These are phyloP conservation scores for Listrodromus nycthemerus DNA, from an alignment of 2,888 invertebrate genomes.

Conservation along the genomic window DNA sequence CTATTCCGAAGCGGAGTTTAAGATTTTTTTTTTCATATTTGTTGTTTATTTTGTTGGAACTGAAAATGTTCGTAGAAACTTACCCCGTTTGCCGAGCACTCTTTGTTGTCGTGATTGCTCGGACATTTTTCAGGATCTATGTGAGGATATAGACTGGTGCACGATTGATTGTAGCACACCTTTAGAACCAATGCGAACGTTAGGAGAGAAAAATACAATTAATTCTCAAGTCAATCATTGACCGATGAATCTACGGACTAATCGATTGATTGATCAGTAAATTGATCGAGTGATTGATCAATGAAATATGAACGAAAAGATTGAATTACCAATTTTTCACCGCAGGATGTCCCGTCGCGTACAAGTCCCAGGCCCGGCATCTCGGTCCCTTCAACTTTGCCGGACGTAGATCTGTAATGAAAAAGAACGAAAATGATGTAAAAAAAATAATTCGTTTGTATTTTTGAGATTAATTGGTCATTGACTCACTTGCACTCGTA, in stretches of 20 bases:
- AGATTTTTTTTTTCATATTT: not conserved
- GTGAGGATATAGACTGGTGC: slow-evolving; percentile 93
- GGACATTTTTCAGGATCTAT: slow-evolving; percentile 96
- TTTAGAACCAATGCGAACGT: slow-evolving; percentile 71
- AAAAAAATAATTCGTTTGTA: not conserved
- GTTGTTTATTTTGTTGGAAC: too few species aligned
- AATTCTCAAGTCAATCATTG: not conserved
- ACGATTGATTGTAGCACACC: slow-evolving; percentile 97
- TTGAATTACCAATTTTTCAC: slow-evolving; percentile 90
- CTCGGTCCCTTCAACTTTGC: slow-evolving; percentile 88
- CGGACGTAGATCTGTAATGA: slow-evolving; percentile 89
- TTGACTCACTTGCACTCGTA: slow-evolving; percentile 97
- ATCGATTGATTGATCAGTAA: too few species aligned
- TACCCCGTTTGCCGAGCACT: slow-evolving; percentile 98
- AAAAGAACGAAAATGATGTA: not conserved
- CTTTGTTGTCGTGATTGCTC: slow-evolving; percentile 93
- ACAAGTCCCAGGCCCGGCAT: slow-evolving; percentile 94
- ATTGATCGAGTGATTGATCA: not conserved
- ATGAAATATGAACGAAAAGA: not conserved
- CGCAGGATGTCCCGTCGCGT: slow-evolving; percentile 97
- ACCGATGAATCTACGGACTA: too few species aligned
- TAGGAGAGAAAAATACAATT: not conserved
- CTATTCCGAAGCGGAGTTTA: not conserved
- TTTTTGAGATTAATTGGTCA: not conserved
- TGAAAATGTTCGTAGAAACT: slow-evolving; percentile 83